Conservation (phyloP, 37 sponge, comb jelly and placozoan species). For the Agelas oroides region DNA sequence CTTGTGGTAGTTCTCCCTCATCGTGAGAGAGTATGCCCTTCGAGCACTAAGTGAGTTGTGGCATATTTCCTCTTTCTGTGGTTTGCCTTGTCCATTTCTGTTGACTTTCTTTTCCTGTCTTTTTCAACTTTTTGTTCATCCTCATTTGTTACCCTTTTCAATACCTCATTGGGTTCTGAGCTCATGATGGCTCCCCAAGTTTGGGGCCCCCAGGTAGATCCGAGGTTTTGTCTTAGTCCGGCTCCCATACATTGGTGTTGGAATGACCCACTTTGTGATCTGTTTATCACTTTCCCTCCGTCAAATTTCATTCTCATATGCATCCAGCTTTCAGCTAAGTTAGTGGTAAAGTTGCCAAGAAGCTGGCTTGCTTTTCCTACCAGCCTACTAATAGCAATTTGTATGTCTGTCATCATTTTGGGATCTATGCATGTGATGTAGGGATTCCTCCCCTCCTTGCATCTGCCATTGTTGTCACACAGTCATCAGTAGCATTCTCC, state of each 20-base stretch:
- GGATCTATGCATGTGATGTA: background rate
- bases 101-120: conserved; percentile 23
- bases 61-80: conserved; percentile 23
- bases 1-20: conserved; percentile 10
- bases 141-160: background rate
- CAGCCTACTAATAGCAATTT: conserved; percentile 10
- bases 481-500: background rate
- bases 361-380: conserved; percentile 36
- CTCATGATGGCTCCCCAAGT: conserved; percentile 9
- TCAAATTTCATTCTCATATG: conserved; percentile 52
- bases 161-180: conserved; percentile 5
- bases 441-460: background rate
- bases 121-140: background rate
- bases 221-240: conserved; percentile 23
- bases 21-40: conserved; percentile 36
- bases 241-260: conserved; percentile 47
- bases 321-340: conserved; percentile 60
- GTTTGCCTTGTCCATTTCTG: conserved; percentile 11
- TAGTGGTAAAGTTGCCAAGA: conserved; percentile 50
- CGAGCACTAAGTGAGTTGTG: conserved; percentile 5
- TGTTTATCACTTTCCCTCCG: conserved; percentile 53
- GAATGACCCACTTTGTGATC: conserved; percentile 49
- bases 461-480: background rate
- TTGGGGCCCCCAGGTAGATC: conserved; percentile 25
- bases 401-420: conserved; percentile 35